Evolutionary conservation across 1,140 invertebrate species (phyloP), one percentile per base, ranked within the genome.

Genomic region (Drosophila biarmipes): DNA sequence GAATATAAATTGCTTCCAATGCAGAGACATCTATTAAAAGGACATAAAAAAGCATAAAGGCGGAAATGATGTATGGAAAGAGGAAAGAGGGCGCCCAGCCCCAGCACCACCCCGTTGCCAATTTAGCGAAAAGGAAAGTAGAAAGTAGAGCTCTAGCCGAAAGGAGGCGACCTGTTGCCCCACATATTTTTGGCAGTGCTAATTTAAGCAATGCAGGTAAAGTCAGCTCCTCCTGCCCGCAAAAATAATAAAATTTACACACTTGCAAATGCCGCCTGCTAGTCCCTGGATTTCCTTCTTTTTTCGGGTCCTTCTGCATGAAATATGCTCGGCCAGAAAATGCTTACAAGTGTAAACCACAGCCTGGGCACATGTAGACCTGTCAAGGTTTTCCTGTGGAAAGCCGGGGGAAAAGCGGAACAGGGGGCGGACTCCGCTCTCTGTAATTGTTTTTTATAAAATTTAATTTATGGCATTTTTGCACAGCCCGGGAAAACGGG

Each of bases 381-480:
- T 84, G 84, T 87, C 82, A 78, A 69, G 63, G 58, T 61, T 51
- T 58, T 29, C 43, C 59, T 42, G 53, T 15, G 53, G 55, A 42
- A 17, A 34, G 24, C 35, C 29, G 57, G 17, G 35, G 15, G 40
- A 12, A 35, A 48, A 48, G 46, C n/a, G 46, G 14, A 48, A 10
- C 11, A n/a, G 27, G 43, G 11, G 53, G 48, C 38, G 53, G 53
- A 67, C 51, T 58, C 80, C 73, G 64, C 78, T 53, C 49, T 72
- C 80, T 77, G 84, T 87, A 87, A 87, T 87, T 89, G 84, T 87
- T 87, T 87, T 87, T 87, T 86, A 87, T 87, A 84, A 89, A 89
- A 87, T 87, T 77, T 84, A 87, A 87, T 87, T 87, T 87, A 89
- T 87, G 84, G 79, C 79, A 87, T 89, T 89, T 87, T 84, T 87